phyloP scores from a whole-genome alignment of 1,140 invertebrate species.

The Brachionus angularis region DNA sequence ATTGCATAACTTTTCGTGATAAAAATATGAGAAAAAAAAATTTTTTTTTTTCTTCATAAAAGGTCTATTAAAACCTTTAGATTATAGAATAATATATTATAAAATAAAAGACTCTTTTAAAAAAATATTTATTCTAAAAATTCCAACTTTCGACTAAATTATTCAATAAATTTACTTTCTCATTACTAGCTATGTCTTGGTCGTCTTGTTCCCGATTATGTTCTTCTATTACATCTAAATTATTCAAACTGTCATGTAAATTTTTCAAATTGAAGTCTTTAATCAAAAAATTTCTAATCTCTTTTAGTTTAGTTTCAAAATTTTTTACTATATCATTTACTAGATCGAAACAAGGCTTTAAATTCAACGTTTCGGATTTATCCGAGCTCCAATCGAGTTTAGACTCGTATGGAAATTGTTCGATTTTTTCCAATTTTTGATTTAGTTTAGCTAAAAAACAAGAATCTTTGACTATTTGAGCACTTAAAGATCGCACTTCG shows the following conservation, averaged over 20 bases:
- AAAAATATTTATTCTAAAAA: neutral
- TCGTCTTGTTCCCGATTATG: neutral
- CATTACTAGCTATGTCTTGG: neutral
- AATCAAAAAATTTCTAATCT: conserved; percentile 7
- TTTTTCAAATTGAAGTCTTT: neutral
- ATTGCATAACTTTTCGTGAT: too few relatives aligned
- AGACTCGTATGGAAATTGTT: conserved; percentile 22
- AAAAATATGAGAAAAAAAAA: too few relatives aligned
- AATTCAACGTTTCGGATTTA: neutral
- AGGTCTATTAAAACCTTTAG: too few relatives aligned
- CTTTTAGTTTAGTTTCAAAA: conserved; percentile 3
- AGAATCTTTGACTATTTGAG: neutral
- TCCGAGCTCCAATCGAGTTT: conserved; percentile 25
- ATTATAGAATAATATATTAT: too few relatives aligned
- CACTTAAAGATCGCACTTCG: neutral
- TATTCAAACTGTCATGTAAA: conserved; percentile 19
- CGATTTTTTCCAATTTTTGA: conserved; percentile 25
- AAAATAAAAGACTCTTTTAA: neutral
- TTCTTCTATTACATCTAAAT: neutral
- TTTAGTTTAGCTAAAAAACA: conserved; percentile 24
- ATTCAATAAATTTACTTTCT: conserved; percentile 29
- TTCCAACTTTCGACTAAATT: conserved; percentile 39
- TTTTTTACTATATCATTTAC: neutral
- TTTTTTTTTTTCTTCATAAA: too few relatives aligned
- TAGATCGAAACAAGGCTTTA: neutral